A percentile compares a stretch with the other conserved stretches of the same genome.
Conservation (phyloP, 1,140 invertebrate species). For the Lineus longissimus region DNA sequence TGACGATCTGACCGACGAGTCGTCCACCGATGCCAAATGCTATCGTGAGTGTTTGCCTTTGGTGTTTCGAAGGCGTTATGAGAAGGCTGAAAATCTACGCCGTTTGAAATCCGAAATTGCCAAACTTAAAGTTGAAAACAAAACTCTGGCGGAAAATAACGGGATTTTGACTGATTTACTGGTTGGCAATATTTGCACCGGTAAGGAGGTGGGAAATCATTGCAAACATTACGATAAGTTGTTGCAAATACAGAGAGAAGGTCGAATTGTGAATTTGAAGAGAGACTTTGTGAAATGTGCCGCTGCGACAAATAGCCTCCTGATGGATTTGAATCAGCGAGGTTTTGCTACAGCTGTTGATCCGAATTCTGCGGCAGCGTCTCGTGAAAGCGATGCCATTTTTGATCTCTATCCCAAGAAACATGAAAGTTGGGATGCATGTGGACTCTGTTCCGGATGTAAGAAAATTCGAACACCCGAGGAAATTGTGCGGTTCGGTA, state of each 20-base stretch:
- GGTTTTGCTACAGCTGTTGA: neutral
- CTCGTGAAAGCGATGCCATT: neutral
- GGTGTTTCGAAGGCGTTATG: neutral
- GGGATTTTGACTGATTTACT: neutral
- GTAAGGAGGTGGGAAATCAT: neutral
- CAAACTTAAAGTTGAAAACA: neutral
- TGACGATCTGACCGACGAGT: neutral
- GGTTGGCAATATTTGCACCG: neutral
- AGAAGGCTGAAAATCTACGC: neutral
- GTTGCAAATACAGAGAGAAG: neutral
- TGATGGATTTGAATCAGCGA: neutral
- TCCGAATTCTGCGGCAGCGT: neutral
- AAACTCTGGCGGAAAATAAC: neutral
- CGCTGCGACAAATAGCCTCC: neutral
- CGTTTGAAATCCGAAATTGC: neutral
- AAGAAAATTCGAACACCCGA: slow-evolving; percentile 1
- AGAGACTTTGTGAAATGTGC: slow-evolving; percentile 4
- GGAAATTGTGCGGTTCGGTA: neutral
- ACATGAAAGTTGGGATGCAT: neutral
- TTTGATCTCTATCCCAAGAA: slow-evolving; percentile 1
- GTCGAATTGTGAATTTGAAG: slow-evolving; percentile 4
- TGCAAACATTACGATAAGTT: neutral
- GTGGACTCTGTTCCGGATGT: neutral
- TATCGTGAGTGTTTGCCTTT: neutral
- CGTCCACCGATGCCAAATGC: neutral